Percentiles rank a stretch among this genome's conserved stretches.
These are phyloP conservation scores for Andricus quercusramuli DNA, from an alignment of 2,888 invertebrate species.

Conservation along the genomic window DNA sequence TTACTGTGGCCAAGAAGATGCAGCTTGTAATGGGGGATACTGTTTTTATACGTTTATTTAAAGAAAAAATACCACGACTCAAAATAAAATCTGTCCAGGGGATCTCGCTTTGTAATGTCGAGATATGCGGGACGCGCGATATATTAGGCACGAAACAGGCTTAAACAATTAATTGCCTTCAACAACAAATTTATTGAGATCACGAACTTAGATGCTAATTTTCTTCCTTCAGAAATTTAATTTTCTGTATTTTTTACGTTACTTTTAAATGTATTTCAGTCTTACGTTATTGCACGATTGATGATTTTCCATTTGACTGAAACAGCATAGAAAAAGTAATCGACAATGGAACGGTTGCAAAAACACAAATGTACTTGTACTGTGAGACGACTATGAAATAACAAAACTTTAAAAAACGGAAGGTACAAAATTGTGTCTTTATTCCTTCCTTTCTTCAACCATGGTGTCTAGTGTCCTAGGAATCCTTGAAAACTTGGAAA, in stretches of 20 bases:
- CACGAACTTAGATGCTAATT: background rate
- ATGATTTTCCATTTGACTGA: conserved; percentile 53
- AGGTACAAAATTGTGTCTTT: conserved; percentile 43
- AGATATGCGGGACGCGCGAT: no score
- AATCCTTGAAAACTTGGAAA: no score
- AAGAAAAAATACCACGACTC: conserved; percentile 58
- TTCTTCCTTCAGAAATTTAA: conserved; percentile 18
- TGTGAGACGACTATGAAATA: conserved; percentile 56
- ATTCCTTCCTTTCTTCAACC: background rate
- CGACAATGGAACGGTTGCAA: conserved; percentile 48
- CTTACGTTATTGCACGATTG: conserved; percentile 54
- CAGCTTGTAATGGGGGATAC: conserved; percentile 64
- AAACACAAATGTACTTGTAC: conserved; percentile 65
- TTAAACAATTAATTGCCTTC: no score
- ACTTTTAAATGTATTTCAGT: conserved; percentile 49
- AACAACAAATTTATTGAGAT: no score
- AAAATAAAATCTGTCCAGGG: no score
- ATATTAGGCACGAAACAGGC: no score
- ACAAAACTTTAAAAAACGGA: conserved; percentile 61
- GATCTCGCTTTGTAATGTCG: no score
- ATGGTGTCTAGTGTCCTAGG: no score
- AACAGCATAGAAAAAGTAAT: conserved; percentile 32
- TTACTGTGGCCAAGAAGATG: conserved; percentile 57
- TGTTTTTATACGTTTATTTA: conserved; percentile 75
- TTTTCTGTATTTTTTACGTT: conserved; percentile 56